Conservation (phyloP, 2,888 invertebrate genomes). For the Thyatira batis region DNA sequence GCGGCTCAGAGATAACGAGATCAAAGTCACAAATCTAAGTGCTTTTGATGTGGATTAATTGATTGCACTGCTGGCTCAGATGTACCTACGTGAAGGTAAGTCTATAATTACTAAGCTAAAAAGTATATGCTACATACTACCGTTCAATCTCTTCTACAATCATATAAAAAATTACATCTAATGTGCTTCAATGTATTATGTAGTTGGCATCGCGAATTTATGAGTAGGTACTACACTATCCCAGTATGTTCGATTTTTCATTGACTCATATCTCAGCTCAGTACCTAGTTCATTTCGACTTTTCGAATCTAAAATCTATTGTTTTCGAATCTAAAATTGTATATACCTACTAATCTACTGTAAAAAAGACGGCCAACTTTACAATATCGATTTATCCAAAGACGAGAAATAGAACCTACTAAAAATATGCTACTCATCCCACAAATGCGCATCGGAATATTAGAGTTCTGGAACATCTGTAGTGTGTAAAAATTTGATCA, state of each 20-base stretch:
- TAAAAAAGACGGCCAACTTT: neutral
- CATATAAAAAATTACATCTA: constrained; percentile 49
- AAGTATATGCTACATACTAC: constrained; percentile 24
- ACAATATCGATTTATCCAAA: neutral
- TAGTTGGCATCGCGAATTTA: constrained; percentile 55
- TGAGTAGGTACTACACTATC: constrained; percentile 3
- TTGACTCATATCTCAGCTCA: neutral
- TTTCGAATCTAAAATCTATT: neutral
- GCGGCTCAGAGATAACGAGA: constrained; percentile 22
- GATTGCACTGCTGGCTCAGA: neutral
- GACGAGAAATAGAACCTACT: neutral
- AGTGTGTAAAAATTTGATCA: neutral
- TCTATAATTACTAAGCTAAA: constrained; percentile 1
- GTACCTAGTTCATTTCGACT: neutral
- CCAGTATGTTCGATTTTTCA: neutral
- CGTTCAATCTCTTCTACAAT: constrained; percentile 48
- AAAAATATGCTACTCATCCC: neutral
- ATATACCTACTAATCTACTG: neutral
- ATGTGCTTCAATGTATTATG: constrained; percentile 40
- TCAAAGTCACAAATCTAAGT: constrained; percentile 30
- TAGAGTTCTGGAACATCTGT: too few species aligned
- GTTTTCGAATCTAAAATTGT: neutral
- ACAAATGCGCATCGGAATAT: neutral
- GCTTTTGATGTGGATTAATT: constrained; percentile 11
- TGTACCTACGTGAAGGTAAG: neutral